phyloP scores from a whole-genome alignment of 2,113 vertebrate species.

The Pedetes capensis region DNA sequence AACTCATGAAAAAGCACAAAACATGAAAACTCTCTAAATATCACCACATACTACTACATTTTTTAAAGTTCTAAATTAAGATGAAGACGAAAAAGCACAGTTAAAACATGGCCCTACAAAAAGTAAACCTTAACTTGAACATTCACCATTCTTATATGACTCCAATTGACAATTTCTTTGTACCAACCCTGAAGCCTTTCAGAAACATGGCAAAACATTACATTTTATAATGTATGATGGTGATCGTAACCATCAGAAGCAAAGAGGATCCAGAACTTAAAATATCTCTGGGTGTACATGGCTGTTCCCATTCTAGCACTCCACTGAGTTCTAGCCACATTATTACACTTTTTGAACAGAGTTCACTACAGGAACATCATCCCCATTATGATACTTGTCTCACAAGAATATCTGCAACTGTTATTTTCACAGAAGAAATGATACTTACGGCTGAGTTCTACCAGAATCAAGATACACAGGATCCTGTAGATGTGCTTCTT shows the following conservation, averaged over 20 bases:
- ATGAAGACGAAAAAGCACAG: background rate
- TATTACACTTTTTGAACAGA: background rate
- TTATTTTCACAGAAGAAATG: conserved; percentile 35
- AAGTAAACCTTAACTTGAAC: conserved; percentile 37
- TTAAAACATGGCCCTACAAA: conserved; percentile 25
- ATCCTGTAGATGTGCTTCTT: conserved; percentile 1
- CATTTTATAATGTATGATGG: background rate
- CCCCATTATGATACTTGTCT: background rate
- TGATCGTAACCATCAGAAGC: background rate
- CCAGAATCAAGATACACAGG: conserved; percentile 1
- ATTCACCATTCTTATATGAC: background rate
- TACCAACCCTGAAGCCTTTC: background rate
- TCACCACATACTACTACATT: background rate
- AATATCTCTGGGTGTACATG: background rate
- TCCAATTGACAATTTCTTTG: background rate
- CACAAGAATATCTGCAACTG: background rate
- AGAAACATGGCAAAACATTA: background rate
- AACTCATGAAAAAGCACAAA: conserved; percentile 19
- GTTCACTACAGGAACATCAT: background rate
- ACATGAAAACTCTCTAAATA: background rate
- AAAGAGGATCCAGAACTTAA: background rate
- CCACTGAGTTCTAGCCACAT: background rate
- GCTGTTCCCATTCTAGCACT: background rate
- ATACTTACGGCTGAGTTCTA: conserved; percentile 54
- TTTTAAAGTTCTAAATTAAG: conserved; percentile 35